Conservation (phyloP, 2,888 invertebrate genomes). For the Heteromyza rotundicornis region DNA sequence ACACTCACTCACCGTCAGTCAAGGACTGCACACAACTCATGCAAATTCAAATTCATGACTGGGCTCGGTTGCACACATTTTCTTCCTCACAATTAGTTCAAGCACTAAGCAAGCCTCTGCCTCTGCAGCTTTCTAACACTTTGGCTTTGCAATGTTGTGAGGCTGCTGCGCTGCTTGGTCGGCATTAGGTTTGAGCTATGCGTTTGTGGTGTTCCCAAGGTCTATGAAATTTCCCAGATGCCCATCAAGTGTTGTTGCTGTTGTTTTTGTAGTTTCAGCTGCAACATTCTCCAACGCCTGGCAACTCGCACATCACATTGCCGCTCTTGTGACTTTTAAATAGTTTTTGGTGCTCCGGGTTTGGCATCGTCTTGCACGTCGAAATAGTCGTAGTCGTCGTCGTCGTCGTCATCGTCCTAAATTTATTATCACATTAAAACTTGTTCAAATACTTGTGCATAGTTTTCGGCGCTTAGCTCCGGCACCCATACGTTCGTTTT, state of each 20-base stretch:
- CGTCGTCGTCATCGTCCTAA: no score
- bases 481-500: no score
- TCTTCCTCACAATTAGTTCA: slow-evolving; percentile 24
- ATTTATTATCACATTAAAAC: slow-evolving; percentile 54
- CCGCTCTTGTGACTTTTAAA: slow-evolving; percentile 48
- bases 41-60: slow-evolving; percentile 37
- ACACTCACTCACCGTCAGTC: no score
- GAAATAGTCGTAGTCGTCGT: no score
- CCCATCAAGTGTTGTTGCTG: slow-evolving; percentile 2
- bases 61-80: slow-evolving; percentile 10
- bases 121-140: slow-evolving; percentile 30
- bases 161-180: no score
- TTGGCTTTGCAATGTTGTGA: slow-evolving; percentile 19
- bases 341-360: slow-evolving; percentile 35
- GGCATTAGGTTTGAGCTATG: background rate
- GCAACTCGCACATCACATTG: slow-evolving; percentile 40
- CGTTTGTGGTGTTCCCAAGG: background rate
- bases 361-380: slow-evolving; percentile 9
- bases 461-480: slow-evolving; percentile 39
- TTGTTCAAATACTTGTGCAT: slow-evolving; percentile 43
- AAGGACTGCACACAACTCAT: no score
- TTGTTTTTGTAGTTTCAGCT: slow-evolving; percentile 1
- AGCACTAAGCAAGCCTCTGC: slow-evolving; percentile 9
- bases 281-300: background rate
- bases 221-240: background rate